Evolutionary conservation across 2,113 vertebrate species (phyloP).

Genomic region (Felis chaus): DNA sequence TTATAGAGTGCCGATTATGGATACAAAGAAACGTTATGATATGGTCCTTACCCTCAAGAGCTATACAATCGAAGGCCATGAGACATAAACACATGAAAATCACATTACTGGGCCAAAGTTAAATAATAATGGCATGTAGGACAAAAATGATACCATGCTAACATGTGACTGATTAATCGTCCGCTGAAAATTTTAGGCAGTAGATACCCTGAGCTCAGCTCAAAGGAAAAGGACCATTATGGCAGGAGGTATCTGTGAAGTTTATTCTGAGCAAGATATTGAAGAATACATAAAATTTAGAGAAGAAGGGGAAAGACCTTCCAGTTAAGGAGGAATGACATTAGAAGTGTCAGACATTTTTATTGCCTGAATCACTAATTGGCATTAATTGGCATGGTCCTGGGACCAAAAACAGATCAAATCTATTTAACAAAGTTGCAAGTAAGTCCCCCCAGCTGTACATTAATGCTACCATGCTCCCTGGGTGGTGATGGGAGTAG

Average conservation of each 20-base stretch:
- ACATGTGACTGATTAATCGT: not conserved
- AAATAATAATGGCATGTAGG: not conserved
- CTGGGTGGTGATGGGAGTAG: not conserved
- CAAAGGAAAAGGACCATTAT: not conserved
- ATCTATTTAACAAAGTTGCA: not conserved
- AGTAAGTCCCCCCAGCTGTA: not conserved
- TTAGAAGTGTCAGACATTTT: not conserved
- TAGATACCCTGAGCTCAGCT: not conserved
- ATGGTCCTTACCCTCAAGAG: not conserved
- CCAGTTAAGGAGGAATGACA: not conserved
- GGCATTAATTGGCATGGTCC: not conserved
- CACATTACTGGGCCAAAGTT: not conserved
- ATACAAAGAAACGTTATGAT: not conserved
- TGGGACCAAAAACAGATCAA: not conserved
- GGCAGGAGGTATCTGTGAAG: not conserved
- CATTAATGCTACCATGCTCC: not conserved
- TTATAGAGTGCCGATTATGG: not conserved
- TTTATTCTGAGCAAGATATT: conserved; percentile 9
- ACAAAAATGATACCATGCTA: not conserved
- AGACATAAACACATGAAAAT: not conserved
- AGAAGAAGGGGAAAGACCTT: not conserved
- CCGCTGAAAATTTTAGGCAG: not conserved
- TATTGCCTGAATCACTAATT: not conserved
- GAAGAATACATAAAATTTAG: not conserved
- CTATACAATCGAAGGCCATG: not conserved